Percentiles rank a stretch among this genome's conserved stretches.
Conservation (phyloP, 2,888 invertebrate species). For the Eristalis tenax region DNA sequence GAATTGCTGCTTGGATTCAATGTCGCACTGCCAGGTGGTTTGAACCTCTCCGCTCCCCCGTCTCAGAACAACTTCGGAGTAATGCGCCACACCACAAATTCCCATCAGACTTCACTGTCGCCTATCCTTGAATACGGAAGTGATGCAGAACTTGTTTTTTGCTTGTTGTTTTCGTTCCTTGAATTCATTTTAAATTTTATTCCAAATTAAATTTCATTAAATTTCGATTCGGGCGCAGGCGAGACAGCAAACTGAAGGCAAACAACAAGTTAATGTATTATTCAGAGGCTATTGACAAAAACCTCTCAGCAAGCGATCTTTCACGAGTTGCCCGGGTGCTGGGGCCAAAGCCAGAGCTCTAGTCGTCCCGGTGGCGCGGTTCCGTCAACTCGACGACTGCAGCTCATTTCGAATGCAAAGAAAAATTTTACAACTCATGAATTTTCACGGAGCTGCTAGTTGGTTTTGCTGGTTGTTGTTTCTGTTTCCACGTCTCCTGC, state of each 20-base stretch:
- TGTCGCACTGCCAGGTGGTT: too few species aligned
- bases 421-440: constrained; percentile 69
- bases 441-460: constrained; percentile 52
- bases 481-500: not conserved
- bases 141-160: not conserved
- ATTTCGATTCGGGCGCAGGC: not conserved
- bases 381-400: not conserved
- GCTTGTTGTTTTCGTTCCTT: not conserved
- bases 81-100: too few species aligned
- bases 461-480: not conserved
- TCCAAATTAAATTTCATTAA: constrained; percentile 8
- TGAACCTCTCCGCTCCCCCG: too few species aligned
- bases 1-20: too few species aligned
- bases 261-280: constrained; percentile 52
- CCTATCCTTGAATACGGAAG: too few species aligned
- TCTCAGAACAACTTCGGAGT: too few species aligned
- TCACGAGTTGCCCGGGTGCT: not conserved
- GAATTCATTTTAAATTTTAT: not conserved
- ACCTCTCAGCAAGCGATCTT: constrained; percentile 31
- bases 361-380: not conserved
- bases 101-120: too few species aligned
- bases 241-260: not conserved
- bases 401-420: constrained; percentile 68
- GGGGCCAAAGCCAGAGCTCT: not conserved
- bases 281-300: constrained; percentile 39